phyloP scores from a whole-genome alignment of 1,140 invertebrate genomes.

The Lasioglossum baleicum region DNA sequence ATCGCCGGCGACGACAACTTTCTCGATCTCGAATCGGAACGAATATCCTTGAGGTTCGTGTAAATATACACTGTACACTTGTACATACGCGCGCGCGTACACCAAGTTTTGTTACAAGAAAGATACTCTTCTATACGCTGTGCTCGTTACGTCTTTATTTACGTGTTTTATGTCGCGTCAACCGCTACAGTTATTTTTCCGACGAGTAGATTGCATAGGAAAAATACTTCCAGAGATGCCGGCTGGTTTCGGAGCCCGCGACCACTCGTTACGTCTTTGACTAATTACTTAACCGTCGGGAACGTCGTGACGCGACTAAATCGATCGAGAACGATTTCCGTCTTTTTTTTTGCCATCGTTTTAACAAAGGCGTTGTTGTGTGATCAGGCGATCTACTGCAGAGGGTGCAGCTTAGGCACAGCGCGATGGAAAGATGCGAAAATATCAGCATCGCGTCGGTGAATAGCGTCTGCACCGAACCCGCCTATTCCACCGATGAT shows the following conservation, averaged over 20 bases:
- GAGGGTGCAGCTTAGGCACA: constrained; percentile 86
- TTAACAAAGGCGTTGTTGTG: background rate
- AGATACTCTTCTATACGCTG: background rate
- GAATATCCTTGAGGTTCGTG: constrained; percentile 8
- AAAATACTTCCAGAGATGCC: no score
- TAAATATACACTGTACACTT: background rate
- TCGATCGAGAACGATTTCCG: background rate
- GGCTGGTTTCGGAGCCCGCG: no score
- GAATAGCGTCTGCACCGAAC: constrained; percentile 90
- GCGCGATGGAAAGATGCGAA: constrained; percentile 88
- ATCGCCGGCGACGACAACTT: constrained; percentile 11
- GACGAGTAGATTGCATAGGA: no score
- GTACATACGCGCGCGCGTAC: no score
- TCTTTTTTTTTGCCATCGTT: background rate
- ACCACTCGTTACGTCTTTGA: no score
- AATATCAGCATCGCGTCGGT: constrained; percentile 90
- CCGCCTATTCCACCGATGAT: constrained; percentile 88
- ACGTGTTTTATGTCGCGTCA: background rate
- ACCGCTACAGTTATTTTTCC: no score
- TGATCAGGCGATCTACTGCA: constrained; percentile 85
- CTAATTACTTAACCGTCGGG: no score
- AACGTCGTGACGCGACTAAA: background rate
- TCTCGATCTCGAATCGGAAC: constrained; percentile 2
- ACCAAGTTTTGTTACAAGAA: no score
- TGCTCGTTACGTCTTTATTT: background rate